Evolutionary conservation across 2,888 invertebrate genomes (phyloP).

Genomic region (Lithosia quadra): DNA sequence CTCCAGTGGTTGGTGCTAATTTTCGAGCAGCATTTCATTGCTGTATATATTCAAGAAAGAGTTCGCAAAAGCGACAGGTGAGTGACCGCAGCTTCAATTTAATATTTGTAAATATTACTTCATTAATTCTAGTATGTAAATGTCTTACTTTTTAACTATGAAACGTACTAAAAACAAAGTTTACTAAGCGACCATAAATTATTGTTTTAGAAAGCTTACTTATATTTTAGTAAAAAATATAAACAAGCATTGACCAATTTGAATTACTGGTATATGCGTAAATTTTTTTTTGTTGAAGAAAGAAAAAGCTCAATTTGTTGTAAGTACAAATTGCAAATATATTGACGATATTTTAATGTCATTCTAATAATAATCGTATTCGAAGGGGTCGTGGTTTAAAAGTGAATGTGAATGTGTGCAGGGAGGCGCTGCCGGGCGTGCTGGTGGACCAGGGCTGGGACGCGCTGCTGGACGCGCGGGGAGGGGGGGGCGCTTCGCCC

Average conservation of each 20-base stretch:
- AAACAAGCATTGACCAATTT: too few relatives aligned
- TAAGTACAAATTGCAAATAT: too few relatives aligned
- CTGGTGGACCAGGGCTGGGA: constrained; percentile 52
- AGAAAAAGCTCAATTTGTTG: too few relatives aligned
- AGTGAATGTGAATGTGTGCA: too few relatives aligned
- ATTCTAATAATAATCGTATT: too few relatives aligned
- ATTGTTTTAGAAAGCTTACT: too few relatives aligned
- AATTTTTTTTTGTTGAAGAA: too few relatives aligned
- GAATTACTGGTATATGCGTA: too few relatives aligned
- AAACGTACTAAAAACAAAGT: not conserved
- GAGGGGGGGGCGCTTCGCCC: constrained; percentile 38
- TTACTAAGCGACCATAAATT: too few relatives aligned
- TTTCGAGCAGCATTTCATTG: constrained; percentile 95
- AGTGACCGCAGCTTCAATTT: constrained; percentile 28
- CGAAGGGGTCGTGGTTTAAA: too few relatives aligned
- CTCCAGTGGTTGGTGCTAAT: constrained; percentile 93
- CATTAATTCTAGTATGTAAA: not conserved
- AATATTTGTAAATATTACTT: not conserved
- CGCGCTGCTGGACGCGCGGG: constrained; percentile 41
- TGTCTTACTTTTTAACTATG: not conserved
- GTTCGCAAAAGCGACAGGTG: constrained; percentile 71
- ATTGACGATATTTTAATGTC: too few relatives aligned
- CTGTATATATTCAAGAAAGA: constrained; percentile 89
- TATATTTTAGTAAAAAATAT: too few relatives aligned
- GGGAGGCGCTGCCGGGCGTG: constrained; percentile 50